A percentile compares a stretch with the other conserved stretches of the same genome.
Evolutionary conservation across 1,140 invertebrate species (phyloP).

Genomic region (Penaeus japonicus): DNA sequence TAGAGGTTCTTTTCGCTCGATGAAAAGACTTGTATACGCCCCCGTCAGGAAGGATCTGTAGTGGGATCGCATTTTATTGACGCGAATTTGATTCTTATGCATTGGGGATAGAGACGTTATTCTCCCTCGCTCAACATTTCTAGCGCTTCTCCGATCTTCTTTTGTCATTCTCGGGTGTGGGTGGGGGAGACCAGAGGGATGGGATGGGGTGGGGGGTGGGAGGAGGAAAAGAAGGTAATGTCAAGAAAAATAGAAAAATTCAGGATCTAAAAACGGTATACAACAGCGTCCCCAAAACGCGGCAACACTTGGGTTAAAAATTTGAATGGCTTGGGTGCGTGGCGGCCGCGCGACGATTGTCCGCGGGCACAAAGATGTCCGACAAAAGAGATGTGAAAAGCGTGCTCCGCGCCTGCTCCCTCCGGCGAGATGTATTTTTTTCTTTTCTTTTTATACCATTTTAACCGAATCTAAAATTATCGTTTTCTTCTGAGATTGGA

Average conservation of each 20-base stretch:
- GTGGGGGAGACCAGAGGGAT: no score
- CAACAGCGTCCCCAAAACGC: neutral
- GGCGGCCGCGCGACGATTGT: conserved; percentile 31
- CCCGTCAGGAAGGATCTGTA: no score
- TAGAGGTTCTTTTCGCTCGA: neutral
- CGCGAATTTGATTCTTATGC: no score
- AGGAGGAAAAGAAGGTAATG: no score
- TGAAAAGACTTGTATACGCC: neutral
- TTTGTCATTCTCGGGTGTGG: no score
- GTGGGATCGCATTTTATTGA: no score
- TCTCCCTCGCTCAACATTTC: no score
- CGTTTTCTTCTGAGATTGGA: neutral
- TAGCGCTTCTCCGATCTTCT: no score
- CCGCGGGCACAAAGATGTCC: conserved; percentile 28
- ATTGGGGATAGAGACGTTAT: no score
- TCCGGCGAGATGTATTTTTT: neutral
- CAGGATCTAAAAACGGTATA: no score
- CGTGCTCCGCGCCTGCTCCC: neutral
- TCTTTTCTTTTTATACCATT: neutral
- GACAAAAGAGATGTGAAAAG: conserved; percentile 14
- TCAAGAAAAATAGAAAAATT: no score
- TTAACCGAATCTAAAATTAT: neutral
- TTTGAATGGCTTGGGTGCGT: conserved; percentile 26
- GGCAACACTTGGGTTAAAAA: conserved; percentile 23
- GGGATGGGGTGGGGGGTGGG: no score